Conservation (phyloP, 2,797 vertebrate species). For the Myotis findleyi region DNA sequence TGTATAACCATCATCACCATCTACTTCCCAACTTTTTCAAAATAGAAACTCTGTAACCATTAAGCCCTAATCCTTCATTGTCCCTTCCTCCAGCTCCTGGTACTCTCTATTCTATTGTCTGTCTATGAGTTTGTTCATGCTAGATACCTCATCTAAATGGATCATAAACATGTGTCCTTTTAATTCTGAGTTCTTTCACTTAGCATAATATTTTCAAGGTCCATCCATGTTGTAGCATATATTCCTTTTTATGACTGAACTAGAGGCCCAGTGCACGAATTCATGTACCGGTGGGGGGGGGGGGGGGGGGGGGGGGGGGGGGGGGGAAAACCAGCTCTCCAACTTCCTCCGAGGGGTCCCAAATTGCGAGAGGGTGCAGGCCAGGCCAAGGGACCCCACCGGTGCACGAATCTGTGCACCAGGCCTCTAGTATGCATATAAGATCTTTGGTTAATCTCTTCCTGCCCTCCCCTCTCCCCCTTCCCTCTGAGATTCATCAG, state of each 20-base stretch:
- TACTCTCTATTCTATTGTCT: neutral
- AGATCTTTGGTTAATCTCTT: too few relatives aligned
- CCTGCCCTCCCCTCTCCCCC: too few relatives aligned
- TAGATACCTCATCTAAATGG: neutral
- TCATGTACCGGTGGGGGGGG: too few relatives aligned
- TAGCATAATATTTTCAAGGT: neutral
- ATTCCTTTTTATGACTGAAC: neutral
- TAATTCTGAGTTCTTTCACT: neutral
- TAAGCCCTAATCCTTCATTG: neutral
- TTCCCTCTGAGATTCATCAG: too few relatives aligned
- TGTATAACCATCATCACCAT: neutral
- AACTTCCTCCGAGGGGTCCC: too few relatives aligned
- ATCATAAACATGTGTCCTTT: neutral
- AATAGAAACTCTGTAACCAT: neutral
- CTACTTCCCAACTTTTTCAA: neutral
- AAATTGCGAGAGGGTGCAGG: too few relatives aligned
- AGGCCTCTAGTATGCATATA: too few relatives aligned
- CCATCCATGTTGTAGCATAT: neutral
- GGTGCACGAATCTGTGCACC: too few relatives aligned
- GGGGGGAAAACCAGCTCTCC: too few relatives aligned
- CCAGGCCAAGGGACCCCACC: too few relatives aligned
- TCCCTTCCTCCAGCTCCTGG: neutral
- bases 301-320: too few relatives aligned
- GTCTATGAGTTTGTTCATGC: neutral
- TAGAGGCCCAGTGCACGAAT: too few relatives aligned